Conservation (phyloP, 2,797 vertebrate genomes). For the Etheostoma perlongum region DNA sequence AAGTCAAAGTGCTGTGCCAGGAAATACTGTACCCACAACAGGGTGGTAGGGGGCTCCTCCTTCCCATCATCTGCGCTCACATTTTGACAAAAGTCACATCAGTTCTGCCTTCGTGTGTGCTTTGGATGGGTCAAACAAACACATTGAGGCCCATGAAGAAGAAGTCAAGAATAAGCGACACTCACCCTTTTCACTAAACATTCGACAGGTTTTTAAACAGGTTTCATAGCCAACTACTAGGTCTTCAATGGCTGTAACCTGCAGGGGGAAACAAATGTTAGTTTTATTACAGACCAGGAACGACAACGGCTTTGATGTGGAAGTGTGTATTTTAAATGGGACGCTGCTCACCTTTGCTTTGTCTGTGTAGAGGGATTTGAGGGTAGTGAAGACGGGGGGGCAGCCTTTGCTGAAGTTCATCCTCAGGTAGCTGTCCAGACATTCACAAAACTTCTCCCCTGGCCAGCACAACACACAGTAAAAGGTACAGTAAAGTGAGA, state of each 20-base stretch:
- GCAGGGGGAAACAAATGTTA: conserved; percentile 1
- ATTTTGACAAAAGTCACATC: background rate
- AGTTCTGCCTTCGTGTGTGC: background rate
- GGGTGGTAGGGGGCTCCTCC: conserved; percentile 93
- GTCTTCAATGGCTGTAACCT: conserved; percentile 94
- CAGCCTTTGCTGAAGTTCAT: conserved; percentile 97
- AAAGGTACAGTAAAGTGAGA: conserved; percentile 28
- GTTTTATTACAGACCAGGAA: background rate
- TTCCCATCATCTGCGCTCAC: conserved; percentile 74
- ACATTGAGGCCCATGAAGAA: background rate
- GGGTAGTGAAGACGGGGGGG: conserved; percentile 93
- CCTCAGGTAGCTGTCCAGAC: conserved; percentile 94
- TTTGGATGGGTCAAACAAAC: background rate
- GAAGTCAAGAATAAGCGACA: background rate
- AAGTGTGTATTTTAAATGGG: too few relatives aligned
- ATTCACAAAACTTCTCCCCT: conserved; percentile 94
- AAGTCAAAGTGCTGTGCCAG: conserved; percentile 95
- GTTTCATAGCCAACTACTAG: conserved; percentile 93
- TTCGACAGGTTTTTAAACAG: conserved; percentile 90
- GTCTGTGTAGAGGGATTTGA: conserved; percentile 89
- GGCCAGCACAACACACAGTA: conserved; percentile 40
- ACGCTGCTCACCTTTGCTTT: conserved; percentile 79
- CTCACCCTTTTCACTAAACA: conserved; percentile 93
- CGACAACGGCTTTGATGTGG: background rate
- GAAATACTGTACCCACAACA: conserved; percentile 96